phyloP scores from a whole-genome alignment of 1,140 invertebrate species.

The Ruditapes philippinarum region DNA sequence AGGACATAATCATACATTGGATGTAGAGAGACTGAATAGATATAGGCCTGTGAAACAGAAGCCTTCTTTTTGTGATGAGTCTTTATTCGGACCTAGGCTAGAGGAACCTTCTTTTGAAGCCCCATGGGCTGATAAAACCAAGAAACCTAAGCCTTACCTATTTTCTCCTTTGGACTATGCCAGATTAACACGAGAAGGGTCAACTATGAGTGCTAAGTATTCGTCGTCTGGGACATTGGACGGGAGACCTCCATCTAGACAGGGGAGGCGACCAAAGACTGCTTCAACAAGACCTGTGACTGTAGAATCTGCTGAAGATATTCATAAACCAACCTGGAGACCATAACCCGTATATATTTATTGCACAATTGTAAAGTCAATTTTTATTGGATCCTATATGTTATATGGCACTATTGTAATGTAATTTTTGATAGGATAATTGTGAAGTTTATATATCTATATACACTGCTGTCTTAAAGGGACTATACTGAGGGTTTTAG shows the following conservation, averaged over 20 bases:
- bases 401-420: too few species aligned
- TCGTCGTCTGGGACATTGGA: constrained; percentile 68
- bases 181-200: constrained; percentile 45
- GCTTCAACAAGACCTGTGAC: constrained; percentile 71
- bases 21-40: constrained; percentile 64
- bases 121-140: constrained; percentile 76
- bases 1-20: constrained; percentile 4
- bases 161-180: constrained; percentile 66
- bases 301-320: constrained; percentile 66
- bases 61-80: constrained; percentile 81
- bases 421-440: too few species aligned
- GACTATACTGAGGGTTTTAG: too few species aligned
- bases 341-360: too few species aligned
- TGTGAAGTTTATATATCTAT: too few species aligned
- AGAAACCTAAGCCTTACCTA: constrained; percentile 46
- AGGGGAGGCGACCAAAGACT: constrained; percentile 71
- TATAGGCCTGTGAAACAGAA: constrained; percentile 77
- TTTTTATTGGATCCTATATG: too few species aligned
- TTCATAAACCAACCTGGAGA: constrained; percentile 53
- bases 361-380: too few species aligned
- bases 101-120: constrained; percentile 80
- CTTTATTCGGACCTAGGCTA: constrained; percentile 79
- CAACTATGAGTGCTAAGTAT: constrained; percentile 60
- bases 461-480: too few species aligned
- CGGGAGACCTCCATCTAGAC: constrained; percentile 74